Evolutionary conservation across 37 sponge, comb jelly and placozoan genomes (phyloP).

Genomic region (Ianthella basta): DNA sequence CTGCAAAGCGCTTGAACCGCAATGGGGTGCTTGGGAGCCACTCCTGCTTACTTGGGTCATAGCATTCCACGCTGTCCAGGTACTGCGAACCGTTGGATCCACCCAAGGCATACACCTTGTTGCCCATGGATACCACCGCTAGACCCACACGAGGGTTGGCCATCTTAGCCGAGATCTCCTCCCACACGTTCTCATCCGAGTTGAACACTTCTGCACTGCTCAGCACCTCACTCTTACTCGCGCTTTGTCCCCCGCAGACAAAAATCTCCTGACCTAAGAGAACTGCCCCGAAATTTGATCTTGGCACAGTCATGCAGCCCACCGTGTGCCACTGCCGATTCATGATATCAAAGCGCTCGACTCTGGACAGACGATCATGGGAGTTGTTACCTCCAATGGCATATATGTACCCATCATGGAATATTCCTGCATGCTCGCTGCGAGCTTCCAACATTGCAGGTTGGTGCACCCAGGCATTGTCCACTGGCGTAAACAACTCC

Average conservation of each 20-base stretch:
- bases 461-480: constrained; percentile 68
- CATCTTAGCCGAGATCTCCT: constrained; percentile 60
- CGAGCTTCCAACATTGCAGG: constrained; percentile 72
- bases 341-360: constrained; percentile 78
- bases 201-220: constrained; percentile 69
- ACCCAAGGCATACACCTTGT: constrained; percentile 81
- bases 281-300: constrained; percentile 70
- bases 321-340: constrained; percentile 73
- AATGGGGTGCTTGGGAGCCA: constrained; percentile 66
- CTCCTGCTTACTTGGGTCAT: constrained; percentile 63
- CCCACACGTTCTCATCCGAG: constrained; percentile 70
- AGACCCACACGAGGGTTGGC: constrained; percentile 53
- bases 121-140: constrained; percentile 70
- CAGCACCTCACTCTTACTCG: constrained; percentile 52
- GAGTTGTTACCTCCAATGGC: constrained; percentile 75
- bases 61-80: constrained; percentile 78
- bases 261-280: constrained; percentile 79
- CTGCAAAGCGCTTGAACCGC: constrained; percentile 65
- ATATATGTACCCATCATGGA: constrained; percentile 67
- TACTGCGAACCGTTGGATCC: constrained; percentile 85
- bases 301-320: constrained; percentile 63
- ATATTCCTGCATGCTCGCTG: constrained; percentile 61
- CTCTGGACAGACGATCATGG: constrained; percentile 45
- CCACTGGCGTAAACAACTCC: constrained; percentile 65
- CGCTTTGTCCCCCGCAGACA: constrained; percentile 72